phyloP scores from a whole-genome alignment of 2,888 invertebrate genomes.

The Copidosoma aretas region DNA sequence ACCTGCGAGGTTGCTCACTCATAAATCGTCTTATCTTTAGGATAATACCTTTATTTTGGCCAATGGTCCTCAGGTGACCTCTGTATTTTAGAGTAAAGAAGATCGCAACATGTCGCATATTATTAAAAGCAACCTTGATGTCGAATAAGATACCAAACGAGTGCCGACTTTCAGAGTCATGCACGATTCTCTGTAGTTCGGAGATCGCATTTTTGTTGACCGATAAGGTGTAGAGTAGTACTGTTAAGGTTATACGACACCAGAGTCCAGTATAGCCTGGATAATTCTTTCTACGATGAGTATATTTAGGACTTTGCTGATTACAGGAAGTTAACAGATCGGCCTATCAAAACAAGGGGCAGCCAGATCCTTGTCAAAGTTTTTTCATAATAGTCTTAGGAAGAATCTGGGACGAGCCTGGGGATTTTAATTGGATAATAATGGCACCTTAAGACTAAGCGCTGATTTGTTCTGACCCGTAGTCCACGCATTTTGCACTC shows the following conservation, averaged over 20 bases:
- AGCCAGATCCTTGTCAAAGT: background rate
- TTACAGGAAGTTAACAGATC: too few relatives aligned
- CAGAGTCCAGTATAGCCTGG: background rate
- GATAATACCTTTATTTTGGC: too few relatives aligned
- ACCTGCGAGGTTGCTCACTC: background rate
- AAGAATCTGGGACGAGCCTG: too few relatives aligned
- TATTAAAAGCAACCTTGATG: background rate
- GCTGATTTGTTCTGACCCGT: too few relatives aligned
- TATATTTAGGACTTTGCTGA: background rate
- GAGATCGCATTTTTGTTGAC: background rate
- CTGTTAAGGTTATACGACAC: background rate
- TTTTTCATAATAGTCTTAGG: background rate
- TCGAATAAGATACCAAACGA: background rate
- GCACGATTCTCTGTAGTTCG: background rate
- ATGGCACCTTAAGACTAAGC: too few relatives aligned
- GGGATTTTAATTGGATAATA: too few relatives aligned
- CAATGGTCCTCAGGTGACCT: too few relatives aligned
- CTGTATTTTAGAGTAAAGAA: too few relatives aligned
- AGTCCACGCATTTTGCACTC: too few relatives aligned
- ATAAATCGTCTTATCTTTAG: too few relatives aligned
- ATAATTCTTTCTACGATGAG: background rate
- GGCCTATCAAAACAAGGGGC: background rate
- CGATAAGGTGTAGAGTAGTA: background rate
- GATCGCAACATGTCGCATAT: background rate
- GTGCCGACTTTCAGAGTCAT: background rate